Evolutionary conservation across 2,888 invertebrate species (phyloP), one percentile per base, ranked within the genome.

Genomic region (Bembecia ichneumoniformis): DNA sequence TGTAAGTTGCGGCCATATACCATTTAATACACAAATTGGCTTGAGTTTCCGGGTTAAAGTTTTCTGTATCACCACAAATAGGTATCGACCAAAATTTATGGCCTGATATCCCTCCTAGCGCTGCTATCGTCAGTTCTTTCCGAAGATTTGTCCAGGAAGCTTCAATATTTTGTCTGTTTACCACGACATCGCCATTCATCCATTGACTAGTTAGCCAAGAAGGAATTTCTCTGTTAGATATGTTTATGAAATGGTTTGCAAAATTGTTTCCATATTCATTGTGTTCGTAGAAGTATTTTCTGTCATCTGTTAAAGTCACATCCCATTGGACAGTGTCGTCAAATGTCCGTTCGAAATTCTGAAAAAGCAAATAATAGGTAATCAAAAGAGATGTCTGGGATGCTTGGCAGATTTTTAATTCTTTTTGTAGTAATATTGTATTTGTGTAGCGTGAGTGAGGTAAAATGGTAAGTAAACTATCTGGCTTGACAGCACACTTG

Each of bases 1-100:
- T 81, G 47, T 90, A 91, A 0, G 90, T 88, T 0, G 90, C 90
- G 4, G 91, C 86, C 68, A 91, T 87, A 55, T 91, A 91, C 94
- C 94, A 94, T 55, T 91, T 86, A 0, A 91, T 68, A 55, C 93
- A 94, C 3, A 92, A 66, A 11, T 71, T 71, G 11, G 80, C 76
- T 47, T 89, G 87, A 2, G 63, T 61, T 1, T 60, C 59, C 0
- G 54, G 58, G 45, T 87, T 62, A 50, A 75, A 91, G 47, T 68
- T 55, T 20, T 72, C 68, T 0, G 82, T 87, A 50, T 90, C 89
- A 0, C 91, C 91, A 57, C 91, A 91, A 35, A 90, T 73, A 0
- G 91, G 90, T 0, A 87, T 68, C 4, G 88, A 83, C 69, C 89
- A 82, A 3, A 88, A 63, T 71, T 82, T 77, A 35, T 82, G 75